These are phyloP conservation scores for Tragelaphus strepsiceros DNA, from an alignment of 2,113 vertebrate species.

Conservation along the genomic window DNA sequence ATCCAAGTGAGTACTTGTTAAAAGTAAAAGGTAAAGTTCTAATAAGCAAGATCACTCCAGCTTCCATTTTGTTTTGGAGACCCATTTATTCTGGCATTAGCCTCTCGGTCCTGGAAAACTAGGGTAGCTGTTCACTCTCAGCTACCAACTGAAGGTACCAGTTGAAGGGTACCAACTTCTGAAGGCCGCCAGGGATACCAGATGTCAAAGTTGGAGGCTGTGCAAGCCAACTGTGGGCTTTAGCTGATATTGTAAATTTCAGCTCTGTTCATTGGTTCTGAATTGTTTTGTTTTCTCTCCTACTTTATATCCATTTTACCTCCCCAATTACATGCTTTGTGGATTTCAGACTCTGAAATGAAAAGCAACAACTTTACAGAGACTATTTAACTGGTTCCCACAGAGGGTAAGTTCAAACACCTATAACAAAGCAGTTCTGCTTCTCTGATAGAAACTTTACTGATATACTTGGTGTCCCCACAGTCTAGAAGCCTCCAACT, in stretches of 20 bases:
- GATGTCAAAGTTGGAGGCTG: neutral
- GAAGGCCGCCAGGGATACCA: neutral
- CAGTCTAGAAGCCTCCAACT: neutral
- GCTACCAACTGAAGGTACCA: too few species aligned
- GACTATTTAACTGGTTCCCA: neutral
- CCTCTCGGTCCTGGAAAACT: neutral
- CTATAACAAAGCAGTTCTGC: neutral
- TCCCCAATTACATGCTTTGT: neutral
- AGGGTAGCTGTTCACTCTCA: neutral
- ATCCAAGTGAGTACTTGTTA: neutral
- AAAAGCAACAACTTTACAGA: neutral
- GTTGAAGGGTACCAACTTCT: neutral
- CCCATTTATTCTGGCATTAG: neutral
- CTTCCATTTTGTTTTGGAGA: neutral
- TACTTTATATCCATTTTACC: neutral
- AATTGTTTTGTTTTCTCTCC: neutral
- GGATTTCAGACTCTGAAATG: neutral
- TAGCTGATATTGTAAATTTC: neutral
- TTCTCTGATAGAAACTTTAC: neutral
- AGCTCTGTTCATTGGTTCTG: neutral
- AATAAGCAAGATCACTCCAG: neutral
- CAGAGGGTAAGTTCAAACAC: neutral
- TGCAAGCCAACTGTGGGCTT: neutral
- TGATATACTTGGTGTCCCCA: neutral
- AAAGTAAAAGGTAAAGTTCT: neutral